phyloP scores from a whole-genome alignment of 2,888 invertebrate species.

The Clostera curtula region DNA sequence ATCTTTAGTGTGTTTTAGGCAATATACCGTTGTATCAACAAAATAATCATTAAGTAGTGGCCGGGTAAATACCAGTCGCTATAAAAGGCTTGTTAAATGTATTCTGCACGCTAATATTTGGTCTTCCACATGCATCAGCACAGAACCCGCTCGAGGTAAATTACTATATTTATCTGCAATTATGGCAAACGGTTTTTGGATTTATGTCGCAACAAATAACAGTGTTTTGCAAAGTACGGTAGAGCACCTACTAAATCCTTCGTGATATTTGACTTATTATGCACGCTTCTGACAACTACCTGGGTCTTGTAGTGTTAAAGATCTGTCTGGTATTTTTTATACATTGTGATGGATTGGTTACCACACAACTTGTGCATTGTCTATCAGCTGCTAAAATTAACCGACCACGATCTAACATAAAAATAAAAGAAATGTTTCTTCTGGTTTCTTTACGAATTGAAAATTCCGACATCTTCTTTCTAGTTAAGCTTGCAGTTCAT shows the following conservation, averaged over 20 bases:
- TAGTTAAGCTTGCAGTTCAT: too few relatives aligned
- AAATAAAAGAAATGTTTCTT: too few relatives aligned
- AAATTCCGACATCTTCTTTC: too few relatives aligned
- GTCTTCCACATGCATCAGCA: conserved; percentile 22
- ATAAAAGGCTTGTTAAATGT: conserved; percentile 38
- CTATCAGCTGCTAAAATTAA: too few relatives aligned
- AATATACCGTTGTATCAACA: conserved; percentile 13
- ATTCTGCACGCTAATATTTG: conserved; percentile 38
- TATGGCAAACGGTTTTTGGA: conserved; percentile 35
- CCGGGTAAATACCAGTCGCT: conserved; percentile 34
- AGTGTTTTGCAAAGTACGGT: conserved; percentile 30
- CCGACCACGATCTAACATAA: too few relatives aligned
- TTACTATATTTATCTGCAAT: conserved; percentile 41
- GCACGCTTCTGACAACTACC: conserved; percentile 8
- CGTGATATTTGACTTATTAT: conserved; percentile 27
- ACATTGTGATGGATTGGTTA: too few relatives aligned
- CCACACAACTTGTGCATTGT: too few relatives aligned
- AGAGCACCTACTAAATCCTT: conserved; percentile 29
- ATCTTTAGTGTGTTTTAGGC: conserved; percentile 14
- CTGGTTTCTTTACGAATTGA: too few relatives aligned
- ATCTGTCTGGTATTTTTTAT: too few relatives aligned
- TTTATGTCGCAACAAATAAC: conserved; percentile 42
- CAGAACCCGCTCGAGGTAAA: conserved; percentile 27
- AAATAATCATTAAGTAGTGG: conserved; percentile 26
- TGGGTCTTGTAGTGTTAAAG: too few relatives aligned